Evolutionary conservation across 2,797 vertebrate species (phyloP).

Genomic region (Danio kyathit): DNA sequence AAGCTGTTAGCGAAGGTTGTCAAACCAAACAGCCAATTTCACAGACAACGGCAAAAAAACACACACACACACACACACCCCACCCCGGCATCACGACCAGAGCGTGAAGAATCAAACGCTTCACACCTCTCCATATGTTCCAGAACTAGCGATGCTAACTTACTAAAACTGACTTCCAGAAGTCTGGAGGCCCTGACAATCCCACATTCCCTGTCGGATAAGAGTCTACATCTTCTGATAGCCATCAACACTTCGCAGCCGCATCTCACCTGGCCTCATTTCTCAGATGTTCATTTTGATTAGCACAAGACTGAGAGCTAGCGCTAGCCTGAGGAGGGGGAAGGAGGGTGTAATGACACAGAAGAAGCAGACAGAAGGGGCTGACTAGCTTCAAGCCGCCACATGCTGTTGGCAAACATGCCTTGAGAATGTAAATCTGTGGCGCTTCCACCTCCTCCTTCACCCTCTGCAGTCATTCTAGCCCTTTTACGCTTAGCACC

Average conservation of each 20-base stretch:
- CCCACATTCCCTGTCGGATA: slow-evolving; percentile 43
- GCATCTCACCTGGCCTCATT: slow-evolving; percentile 45
- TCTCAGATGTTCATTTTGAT: slow-evolving; percentile 61
- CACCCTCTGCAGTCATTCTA: slow-evolving; percentile 30
- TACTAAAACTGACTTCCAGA: slow-evolving; percentile 37
- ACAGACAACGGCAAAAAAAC: slow-evolving; percentile 22
- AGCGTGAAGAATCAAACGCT: slow-evolving; percentile 36
- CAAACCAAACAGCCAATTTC: slow-evolving; percentile 56
- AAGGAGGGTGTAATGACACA: slow-evolving; percentile 12
- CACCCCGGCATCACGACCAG: slow-evolving; percentile 5
- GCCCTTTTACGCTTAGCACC: slow-evolving; percentile 16
- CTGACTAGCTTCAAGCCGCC: slow-evolving; percentile 47
- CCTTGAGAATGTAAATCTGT: slow-evolving; percentile 56
- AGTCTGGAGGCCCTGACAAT: slow-evolving; percentile 38
- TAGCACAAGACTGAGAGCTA: slow-evolving; percentile 28
- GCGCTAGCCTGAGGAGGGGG: slow-evolving; percentile 9
- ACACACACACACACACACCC: slow-evolving; percentile 12
- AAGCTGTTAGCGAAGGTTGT: slow-evolving; percentile 50
- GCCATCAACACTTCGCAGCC: slow-evolving; percentile 46
- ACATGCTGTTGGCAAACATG: slow-evolving; percentile 57
- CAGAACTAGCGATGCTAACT: slow-evolving; percentile 23
- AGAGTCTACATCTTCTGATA: slow-evolving; percentile 43
- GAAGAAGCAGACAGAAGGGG: slow-evolving; percentile 39
- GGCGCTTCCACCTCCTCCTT: slow-evolving; percentile 33
- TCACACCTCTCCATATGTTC: slow-evolving; percentile 57